A percentile compares a stretch with the other conserved stretches of the same genome.
Conservation (phyloP, 2,888 invertebrate species). For the Volucella inanis region DNA sequence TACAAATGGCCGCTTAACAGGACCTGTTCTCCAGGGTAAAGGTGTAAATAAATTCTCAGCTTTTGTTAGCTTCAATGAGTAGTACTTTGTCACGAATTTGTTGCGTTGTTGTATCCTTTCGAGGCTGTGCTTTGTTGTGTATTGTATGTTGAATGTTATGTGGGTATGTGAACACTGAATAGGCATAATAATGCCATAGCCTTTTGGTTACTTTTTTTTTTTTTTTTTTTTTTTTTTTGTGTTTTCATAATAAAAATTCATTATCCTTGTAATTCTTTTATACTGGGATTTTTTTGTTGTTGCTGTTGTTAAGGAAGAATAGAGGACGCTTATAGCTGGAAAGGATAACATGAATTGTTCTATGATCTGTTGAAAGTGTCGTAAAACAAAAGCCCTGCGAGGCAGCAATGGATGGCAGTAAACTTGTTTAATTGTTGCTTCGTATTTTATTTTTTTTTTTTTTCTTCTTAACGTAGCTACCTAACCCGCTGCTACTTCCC, state of each 20-base stretch:
- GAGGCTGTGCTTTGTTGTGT: slow-evolving; percentile 21
- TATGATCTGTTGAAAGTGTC: slow-evolving; percentile 75
- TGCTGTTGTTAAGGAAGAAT: slow-evolving; percentile 44
- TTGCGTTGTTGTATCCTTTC: slow-evolving; percentile 54
- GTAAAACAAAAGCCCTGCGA: slow-evolving; percentile 63
- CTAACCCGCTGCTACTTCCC: not conserved
- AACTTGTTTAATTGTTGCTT: slow-evolving; percentile 56
- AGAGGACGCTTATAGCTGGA: slow-evolving; percentile 17
- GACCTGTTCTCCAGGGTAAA: slow-evolving; percentile 50
- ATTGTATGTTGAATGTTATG: not conserved
- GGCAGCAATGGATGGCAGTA: slow-evolving; percentile 29
- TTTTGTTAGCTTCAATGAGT: slow-evolving; percentile 73
- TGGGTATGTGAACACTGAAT: slow-evolving; percentile 9
- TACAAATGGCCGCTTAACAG: slow-evolving; percentile 71
- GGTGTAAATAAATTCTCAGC: slow-evolving; percentile 74
- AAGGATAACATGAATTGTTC: slow-evolving; percentile 65
- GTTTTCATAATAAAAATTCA: slow-evolving; percentile 68
- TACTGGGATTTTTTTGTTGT: slow-evolving; percentile 25
- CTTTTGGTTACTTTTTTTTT: slow-evolving; percentile 22
- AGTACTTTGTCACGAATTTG: slow-evolving; percentile 73
- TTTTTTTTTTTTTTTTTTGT: slow-evolving; percentile 26
- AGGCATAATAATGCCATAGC: slow-evolving; percentile 29
- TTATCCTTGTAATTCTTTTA: slow-evolving; percentile 70
- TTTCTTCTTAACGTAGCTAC: not conserved
- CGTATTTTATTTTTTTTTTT: not conserved